Evolutionary conservation across 2,888 invertebrate species (phyloP).

Genomic region (Ephialtes manifestator): DNA sequence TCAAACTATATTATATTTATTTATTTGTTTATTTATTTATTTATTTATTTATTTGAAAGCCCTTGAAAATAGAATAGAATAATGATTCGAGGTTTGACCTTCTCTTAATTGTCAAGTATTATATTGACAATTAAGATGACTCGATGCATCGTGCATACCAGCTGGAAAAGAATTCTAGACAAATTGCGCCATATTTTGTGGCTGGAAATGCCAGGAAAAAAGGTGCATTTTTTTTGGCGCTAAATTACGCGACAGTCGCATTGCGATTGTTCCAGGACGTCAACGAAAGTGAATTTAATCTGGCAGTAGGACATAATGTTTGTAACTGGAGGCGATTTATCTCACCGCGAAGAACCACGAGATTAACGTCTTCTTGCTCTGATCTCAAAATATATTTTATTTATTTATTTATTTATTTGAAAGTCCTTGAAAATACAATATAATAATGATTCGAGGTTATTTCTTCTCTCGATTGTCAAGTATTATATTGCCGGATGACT

Average conservation of each 20-base stretch:
- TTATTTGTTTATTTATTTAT: too few relatives aligned
- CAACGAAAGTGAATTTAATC: slow-evolving; percentile 68
- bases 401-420: too few relatives aligned
- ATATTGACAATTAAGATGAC: slow-evolving; percentile 25
- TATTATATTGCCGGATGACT: slow-evolving; percentile 30
- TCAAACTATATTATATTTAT: too few relatives aligned
- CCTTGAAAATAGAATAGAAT: too few relatives aligned
- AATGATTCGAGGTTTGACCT: too few relatives aligned
- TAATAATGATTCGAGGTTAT: too few relatives aligned
- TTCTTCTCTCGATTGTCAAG: slow-evolving; percentile 13
- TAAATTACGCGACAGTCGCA: slow-evolving; percentile 34
- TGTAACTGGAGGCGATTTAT: slow-evolving; percentile 33
- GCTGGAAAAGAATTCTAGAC: slow-evolving; percentile 20
- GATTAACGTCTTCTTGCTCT: slow-evolving; percentile 39
- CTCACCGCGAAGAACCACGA: slow-evolving; percentile 19
- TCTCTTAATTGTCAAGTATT: slow-evolving; percentile 15
- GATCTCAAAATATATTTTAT: too few relatives aligned
- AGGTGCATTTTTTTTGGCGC: not conserved
- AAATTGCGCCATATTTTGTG: slow-evolving; percentile 21
- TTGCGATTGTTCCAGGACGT: slow-evolving; percentile 70
- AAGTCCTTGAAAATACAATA: too few relatives aligned
- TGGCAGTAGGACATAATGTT: not conserved
- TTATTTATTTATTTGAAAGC: too few relatives aligned
- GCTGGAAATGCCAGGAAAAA: not conserved
- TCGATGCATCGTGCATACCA: slow-evolving; percentile 30